Conservation (phyloP, 2,797 vertebrate genomes). For the Oreochromis mossambicus region DNA sequence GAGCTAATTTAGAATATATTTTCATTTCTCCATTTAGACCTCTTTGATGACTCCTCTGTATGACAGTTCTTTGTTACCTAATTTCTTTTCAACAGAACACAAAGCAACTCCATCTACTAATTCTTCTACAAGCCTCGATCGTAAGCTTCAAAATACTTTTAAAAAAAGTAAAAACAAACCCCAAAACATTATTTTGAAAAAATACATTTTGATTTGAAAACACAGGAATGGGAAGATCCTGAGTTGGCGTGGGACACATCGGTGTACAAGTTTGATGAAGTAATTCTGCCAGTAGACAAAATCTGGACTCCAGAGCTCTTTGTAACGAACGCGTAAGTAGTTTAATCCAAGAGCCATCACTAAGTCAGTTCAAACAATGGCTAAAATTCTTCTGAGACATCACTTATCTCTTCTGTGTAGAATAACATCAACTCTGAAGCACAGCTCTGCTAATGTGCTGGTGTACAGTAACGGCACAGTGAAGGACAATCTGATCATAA, state of each 20-base stretch:
- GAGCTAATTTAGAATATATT: not conserved
- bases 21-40: not conserved
- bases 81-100: constrained; percentile 60
- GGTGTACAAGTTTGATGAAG: constrained; percentile 17
- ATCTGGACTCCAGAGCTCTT: constrained; percentile 72
- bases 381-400: not conserved
- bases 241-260: constrained; percentile 61
- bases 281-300: constrained; percentile 61
- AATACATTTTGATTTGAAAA: not conserved
- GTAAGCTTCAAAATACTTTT: constrained; percentile 38
- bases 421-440: constrained; percentile 23
- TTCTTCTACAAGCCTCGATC: constrained; percentile 41
- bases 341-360: not conserved
- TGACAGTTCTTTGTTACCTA: not conserved
- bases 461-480: constrained; percentile 58
- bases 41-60: not conserved
- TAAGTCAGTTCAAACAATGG: not conserved
- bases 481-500: constrained; percentile 42
- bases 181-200: not conserved
- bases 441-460: constrained; percentile 53
- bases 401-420: constrained; percentile 25
- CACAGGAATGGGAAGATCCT: constrained; percentile 63
- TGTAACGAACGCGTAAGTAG: constrained; percentile 69
- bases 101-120: constrained; percentile 49
- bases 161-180: not conserved